These are phyloP conservation scores for Ips typographus DNA, from an alignment of 1,140 invertebrate species.

Conservation along the genomic window DNA sequence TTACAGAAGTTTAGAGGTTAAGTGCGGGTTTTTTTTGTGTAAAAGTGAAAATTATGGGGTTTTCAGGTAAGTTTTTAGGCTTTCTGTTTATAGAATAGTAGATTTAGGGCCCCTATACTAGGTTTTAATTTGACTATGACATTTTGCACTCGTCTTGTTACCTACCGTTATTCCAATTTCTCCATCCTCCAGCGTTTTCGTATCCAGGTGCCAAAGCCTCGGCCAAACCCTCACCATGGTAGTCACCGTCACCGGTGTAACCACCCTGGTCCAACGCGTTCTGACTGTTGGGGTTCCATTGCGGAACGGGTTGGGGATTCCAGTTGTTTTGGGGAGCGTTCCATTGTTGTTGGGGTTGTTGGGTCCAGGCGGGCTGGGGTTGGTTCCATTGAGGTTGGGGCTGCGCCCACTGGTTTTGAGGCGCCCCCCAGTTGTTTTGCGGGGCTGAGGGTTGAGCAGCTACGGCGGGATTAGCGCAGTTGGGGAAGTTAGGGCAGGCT, in stretches of 20 bases:
- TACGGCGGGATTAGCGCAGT: slow-evolving; percentile 51
- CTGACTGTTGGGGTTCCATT: slow-evolving; percentile 39
- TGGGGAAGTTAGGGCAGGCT: slow-evolving; percentile 53
- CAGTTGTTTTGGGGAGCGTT: slow-evolving; percentile 32
- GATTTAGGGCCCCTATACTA: too few species aligned
- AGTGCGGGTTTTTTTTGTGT: too few species aligned
- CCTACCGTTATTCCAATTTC: slow-evolving; percentile 30
- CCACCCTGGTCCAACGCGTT: slow-evolving; percentile 48
- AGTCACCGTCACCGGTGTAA: slow-evolving; percentile 52
- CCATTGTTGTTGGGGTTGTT: slow-evolving; percentile 34
- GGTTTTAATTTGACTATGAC: too few species aligned
- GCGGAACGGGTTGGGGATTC: slow-evolving; percentile 31
- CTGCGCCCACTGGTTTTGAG: slow-evolving; percentile 30
- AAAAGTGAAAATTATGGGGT: too few species aligned
- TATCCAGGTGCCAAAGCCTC: slow-evolving; percentile 50
- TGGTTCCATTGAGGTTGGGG: slow-evolving; percentile 34
- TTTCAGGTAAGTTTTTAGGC: too few species aligned
- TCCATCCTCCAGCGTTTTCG: slow-evolving; percentile 32
- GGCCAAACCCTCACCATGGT: slow-evolving; percentile 56
- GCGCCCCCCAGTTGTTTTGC: slow-evolving; percentile 33
- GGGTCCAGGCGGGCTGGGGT: slow-evolving; percentile 28
- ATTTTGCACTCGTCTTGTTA: not conserved
- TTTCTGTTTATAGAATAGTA: too few species aligned
- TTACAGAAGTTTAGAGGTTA: not conserved
- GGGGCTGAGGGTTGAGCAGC: slow-evolving; percentile 44